Evolutionary conservation across 2,888 invertebrate species (phyloP), one percentile per base, ranked within the genome.

Genomic region (Trichogramma evanescens): DNA sequence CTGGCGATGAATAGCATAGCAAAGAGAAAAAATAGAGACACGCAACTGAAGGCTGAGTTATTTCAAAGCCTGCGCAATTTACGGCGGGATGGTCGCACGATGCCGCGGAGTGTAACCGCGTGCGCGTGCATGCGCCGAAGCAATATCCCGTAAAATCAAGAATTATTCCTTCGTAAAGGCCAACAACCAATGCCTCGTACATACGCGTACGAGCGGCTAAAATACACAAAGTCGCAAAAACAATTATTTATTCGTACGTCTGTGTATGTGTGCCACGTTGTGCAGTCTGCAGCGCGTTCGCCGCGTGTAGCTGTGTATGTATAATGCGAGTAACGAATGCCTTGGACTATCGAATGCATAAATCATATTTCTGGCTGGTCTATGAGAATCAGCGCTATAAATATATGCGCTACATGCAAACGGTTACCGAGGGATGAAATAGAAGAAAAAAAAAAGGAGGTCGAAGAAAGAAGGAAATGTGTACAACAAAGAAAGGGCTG

Each of bases 91-190:
- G 26, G 26, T 26, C 26, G 26, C 26, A 26, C 26, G 26, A 26
- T 26, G 2, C 26, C 3, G 26, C 26, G 26, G 26, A 26, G 26
- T 26, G 26, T 26, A 26, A 26, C 26, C 26, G 3, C 26, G 26
- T 0, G 26, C 26, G 26, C 26, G 26, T 3, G 26, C 26, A 8
- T 7, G 5, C 9, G 44, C 49, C 48, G 41, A 49, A 39, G 39
- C 51, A 43, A 53, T 56, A 61, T 52, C 52, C 55, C 62, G 50
- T 62, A 56, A 56, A 58, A 62, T 58, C 58, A 58, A 55, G 55
- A 62, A 62, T 62, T 62, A 58, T 53, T 51, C 58, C 26, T 26
- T 26, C 2, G 26, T 26, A 26, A 26, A 26, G 26, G 26, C 26
- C 26, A 26, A 26, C 26, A 26, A 26, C 26, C 3, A 26, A 26